Evolutionary conservation across 2,888 invertebrate genomes (phyloP).

Genomic region (Pedicia rivosa): DNA sequence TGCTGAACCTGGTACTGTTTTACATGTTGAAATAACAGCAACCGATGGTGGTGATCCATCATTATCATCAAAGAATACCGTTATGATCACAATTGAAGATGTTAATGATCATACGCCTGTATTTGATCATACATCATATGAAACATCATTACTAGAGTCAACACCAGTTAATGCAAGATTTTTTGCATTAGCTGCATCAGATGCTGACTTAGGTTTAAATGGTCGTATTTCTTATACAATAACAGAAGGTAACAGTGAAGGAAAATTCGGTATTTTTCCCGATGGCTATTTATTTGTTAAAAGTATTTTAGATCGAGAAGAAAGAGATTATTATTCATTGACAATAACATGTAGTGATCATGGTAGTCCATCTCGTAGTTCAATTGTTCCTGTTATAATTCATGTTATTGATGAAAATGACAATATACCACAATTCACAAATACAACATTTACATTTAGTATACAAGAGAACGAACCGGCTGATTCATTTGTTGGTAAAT

Average conservation of each 20-base stretch:
- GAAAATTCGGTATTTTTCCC: constrained; percentile 86
- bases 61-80: constrained; percentile 56
- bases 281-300: constrained; percentile 85
- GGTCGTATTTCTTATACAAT: constrained; percentile 69
- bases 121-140: constrained; percentile 82
- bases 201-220: constrained; percentile 70
- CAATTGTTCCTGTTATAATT: constrained; percentile 79
- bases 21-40: constrained; percentile 66
- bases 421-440: constrained; percentile 82
- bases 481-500: constrained; percentile 81
- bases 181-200: constrained; percentile 78
- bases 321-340: constrained; percentile 78
- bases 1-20: constrained; percentile 50
- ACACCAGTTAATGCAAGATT: constrained; percentile 82
- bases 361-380: constrained; percentile 59
- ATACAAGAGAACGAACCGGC: constrained; percentile 77
- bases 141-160: constrained; percentile 80
- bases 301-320: constrained; percentile 74
- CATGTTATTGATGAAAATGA: constrained; percentile 95
- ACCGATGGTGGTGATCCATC: constrained; percentile 68
- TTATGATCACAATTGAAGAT: constrained; percentile 61
- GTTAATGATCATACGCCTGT: constrained; percentile 93
- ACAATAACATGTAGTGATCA: constrained; percentile 71
- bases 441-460: constrained; percentile 78
- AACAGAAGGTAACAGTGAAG: constrained; percentile 69